phyloP scores from a whole-genome alignment of 2,797 vertebrate species.

The Cynopterus sphinx region DNA sequence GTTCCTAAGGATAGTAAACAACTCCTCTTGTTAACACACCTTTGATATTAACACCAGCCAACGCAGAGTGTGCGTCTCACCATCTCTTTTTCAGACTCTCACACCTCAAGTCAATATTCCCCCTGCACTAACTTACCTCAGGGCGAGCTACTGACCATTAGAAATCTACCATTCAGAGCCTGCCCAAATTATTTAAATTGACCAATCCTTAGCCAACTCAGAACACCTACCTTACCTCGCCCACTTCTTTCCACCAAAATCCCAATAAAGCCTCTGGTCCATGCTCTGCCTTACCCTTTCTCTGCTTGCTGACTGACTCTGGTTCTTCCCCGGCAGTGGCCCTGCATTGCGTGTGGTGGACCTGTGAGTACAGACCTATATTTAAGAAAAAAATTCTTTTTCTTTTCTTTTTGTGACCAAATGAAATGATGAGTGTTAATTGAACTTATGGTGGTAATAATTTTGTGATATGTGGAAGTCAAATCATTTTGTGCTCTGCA shows the following conservation, averaged over 20 bases:
- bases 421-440: not conserved
- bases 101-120: not conserved
- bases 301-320: not conserved
- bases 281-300: not conserved
- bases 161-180: not conserved
- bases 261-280: not conserved
- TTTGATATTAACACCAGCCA: not conserved
- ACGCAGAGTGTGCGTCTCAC: too few relatives aligned
- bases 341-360: fast-evolving
- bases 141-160: not conserved
- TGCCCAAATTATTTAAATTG: not conserved
- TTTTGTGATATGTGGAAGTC: not conserved
- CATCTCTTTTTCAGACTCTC: not conserved
- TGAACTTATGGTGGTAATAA: not conserved
- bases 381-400: not conserved
- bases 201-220: not conserved
- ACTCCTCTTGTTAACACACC: not conserved
- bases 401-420: not conserved
- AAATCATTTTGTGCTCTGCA: not conserved
- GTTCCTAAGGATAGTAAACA: not conserved
- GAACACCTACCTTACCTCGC: not conserved
- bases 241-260: not conserved
- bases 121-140: not conserved
- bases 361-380: not conserved
- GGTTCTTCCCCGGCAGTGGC: fast-evolving